These are phyloP conservation scores for Iphiclides podalirius DNA, from an alignment of 2,888 invertebrate genomes.

Conservation along the genomic window DNA sequence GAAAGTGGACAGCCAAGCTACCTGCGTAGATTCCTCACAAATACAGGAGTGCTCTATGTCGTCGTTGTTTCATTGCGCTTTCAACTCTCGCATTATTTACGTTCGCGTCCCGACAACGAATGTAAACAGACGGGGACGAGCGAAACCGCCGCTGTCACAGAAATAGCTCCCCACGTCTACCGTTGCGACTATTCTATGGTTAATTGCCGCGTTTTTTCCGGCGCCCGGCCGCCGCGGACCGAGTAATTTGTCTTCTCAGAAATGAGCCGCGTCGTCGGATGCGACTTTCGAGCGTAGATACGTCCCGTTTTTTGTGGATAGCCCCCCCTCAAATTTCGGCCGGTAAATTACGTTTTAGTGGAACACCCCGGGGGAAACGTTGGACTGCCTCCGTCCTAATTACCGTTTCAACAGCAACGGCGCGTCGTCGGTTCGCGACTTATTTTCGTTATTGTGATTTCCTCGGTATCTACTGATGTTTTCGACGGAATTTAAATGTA, in stretches of 20 bases:
- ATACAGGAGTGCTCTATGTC: too few relatives aligned
- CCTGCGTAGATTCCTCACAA: too few relatives aligned
- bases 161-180: slow-evolving; percentile 63
- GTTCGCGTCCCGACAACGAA: slow-evolving; percentile 37
- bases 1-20: too few relatives aligned
- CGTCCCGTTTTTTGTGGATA: slow-evolving; percentile 52
- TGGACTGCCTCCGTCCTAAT: slow-evolving; percentile 59
- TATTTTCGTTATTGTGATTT: slow-evolving; percentile 60
- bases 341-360: slow-evolving; percentile 75
- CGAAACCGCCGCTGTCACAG: slow-evolving; percentile 62
- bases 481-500: slow-evolving; percentile 28
- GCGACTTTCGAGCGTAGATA: slow-evolving; percentile 57
- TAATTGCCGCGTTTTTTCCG: slow-evolving; percentile 77
- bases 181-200: slow-evolving; percentile 49
- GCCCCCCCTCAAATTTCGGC: slow-evolving; percentile 54
- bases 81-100: slow-evolving; percentile 44
- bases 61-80: slow-evolving; percentile 6
- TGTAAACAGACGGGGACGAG: slow-evolving; percentile 65
- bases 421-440: slow-evolving; percentile 69
- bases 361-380: slow-evolving; percentile 72
- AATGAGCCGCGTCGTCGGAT: slow-evolving; percentile 79
- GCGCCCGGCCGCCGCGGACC: slow-evolving; percentile 63
- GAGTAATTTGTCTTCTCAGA: slow-evolving; percentile 78
- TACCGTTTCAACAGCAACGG: slow-evolving; percentile 75
- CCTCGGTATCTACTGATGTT: slow-evolving; percentile 37